phyloP scores from a whole-genome alignment of 2,888 invertebrate genomes.

The Augiades crinisus region DNA sequence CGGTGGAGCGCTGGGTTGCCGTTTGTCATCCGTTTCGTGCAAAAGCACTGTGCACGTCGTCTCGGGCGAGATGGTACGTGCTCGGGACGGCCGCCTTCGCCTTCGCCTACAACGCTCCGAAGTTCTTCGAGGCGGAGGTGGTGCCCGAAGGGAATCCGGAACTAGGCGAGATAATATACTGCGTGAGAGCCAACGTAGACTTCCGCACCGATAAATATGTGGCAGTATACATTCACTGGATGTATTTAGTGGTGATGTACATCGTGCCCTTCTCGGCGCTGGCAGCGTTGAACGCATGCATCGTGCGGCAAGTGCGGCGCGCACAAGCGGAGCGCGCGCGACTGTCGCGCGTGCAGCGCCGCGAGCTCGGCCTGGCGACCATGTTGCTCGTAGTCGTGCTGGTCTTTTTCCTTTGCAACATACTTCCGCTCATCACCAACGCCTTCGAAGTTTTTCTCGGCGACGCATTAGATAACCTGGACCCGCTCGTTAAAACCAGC shows the following conservation, averaged over 20 bases:
- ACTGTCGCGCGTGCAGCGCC: conserved; percentile 92
- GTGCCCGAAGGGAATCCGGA: conserved; percentile 65
- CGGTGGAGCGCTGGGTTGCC: conserved; percentile 96
- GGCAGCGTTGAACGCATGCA: conserved; percentile 94
- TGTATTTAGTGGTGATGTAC: conserved; percentile 97
- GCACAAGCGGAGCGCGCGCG: conserved; percentile 95
- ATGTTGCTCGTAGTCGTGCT: conserved; percentile 97
- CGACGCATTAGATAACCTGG: conserved; percentile 65
- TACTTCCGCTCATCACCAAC: conserved; percentile 92
- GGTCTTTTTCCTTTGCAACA: conserved; percentile 96
- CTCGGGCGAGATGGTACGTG: conserved; percentile 92
- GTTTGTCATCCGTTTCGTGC: conserved; percentile 95
- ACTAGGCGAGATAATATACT: conserved; percentile 84
- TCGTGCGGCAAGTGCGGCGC: conserved; percentile 93
- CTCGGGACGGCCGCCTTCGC: conserved; percentile 90
- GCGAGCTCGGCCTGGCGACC: conserved; percentile 96
- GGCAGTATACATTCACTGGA: conserved; percentile 95
- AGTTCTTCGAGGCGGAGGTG: conserved; percentile 86
- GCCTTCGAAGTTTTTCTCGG: conserved; percentile 89
- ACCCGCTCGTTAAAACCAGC: conserved; percentile 89
- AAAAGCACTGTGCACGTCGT: conserved; percentile 93
- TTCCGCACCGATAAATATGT: conserved; percentile 88
- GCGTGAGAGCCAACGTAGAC: conserved; percentile 85
- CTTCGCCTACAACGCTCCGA: conserved; percentile 91
- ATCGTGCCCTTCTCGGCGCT: conserved; percentile 94